Base-by-base conservation (phyloP, 2,797 vertebrate species). In the Leptoclinus maculatus region DNA sequence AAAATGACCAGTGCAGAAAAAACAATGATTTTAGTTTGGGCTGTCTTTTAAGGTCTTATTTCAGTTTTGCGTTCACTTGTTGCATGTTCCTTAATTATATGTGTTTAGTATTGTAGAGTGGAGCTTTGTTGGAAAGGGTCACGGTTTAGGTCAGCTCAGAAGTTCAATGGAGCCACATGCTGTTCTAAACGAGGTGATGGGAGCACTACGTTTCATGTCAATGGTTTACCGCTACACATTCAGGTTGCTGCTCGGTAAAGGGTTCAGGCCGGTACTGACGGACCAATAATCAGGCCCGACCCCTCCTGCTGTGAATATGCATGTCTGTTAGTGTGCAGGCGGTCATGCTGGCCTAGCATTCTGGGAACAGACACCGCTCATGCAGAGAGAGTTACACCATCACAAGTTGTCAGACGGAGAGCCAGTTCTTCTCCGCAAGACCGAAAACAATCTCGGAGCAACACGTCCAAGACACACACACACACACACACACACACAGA, bases 401-500 rank as follows among this genome's bases (percentile, higher is more conserved):
- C 77, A 43, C 39, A 70, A 60, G 38, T 60, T 8, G 36, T 74
- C 66, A 71, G 45, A 79, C 49, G 63, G 71, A 56, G 29, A 68
- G 39, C 11, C 79, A 64, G 0, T 17, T 43, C 47, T 80, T 60
- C 38, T 76, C 64, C 27, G 25, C 5, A 23, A 76, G 41, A 70
- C 74, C 51, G 11, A 78, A 8, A 76, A 79, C 79, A 45, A 65
- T 63, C 60, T 54, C 23, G 1, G 66, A 75, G 76, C 66, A 79
- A 73, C 73, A 67, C 9, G 36, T 73, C 73, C 43, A 3, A 85
- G 72, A 19, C 16, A 19, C 45, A 47, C 45, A 47, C 45, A 47
- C 43, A 85, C 74, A 79, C 14, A 72, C 62, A 74, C 72, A 76
- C 39, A 41, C 39, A 41, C 66, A 72, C 32, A 76, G 13, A 76